These are phyloP conservation scores for Chaetodon trifascialis DNA, from an alignment of 2,113 vertebrate species.

Conservation along the genomic window DNA sequence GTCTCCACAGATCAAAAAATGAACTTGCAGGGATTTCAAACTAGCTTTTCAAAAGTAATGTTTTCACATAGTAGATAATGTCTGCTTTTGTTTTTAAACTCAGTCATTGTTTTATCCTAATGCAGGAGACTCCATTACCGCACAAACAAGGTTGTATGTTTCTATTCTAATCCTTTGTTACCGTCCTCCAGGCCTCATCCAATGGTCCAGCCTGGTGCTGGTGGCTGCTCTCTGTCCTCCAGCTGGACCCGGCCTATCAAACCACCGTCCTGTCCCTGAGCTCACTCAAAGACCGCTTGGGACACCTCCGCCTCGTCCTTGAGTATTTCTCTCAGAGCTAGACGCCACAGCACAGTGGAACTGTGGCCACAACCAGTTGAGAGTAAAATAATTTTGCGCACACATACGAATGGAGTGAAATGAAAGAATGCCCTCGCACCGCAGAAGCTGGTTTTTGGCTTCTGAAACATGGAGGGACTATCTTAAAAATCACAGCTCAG, in stretches of 20 bases:
- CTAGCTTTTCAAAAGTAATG: not conserved
- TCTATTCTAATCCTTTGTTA: not conserved
- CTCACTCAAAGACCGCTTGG: constrained; percentile 86
- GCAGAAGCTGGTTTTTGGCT: not conserved
- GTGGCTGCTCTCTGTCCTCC: constrained; percentile 88
- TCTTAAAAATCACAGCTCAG: constrained; percentile 28
- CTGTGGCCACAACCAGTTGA: not conserved
- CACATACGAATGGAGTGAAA: constrained; percentile 18
- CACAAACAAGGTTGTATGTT: not conserved
- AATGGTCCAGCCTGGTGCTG: constrained; percentile 89
- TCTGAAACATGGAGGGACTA: constrained; percentile 6
- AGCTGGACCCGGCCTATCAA: constrained; percentile 87
- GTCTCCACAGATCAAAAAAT: not conserved
- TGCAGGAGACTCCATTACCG: not conserved
- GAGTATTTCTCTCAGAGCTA: constrained; percentile 87
- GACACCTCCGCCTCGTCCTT: constrained; percentile 87
- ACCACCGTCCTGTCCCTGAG: constrained; percentile 87
- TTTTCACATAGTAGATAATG: not conserved
- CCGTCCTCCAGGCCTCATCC: constrained; percentile 72
- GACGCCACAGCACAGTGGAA: not conserved
- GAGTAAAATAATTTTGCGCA: constrained; percentile 8
- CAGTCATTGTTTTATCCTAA: not conserved
- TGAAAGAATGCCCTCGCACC: constrained; percentile 12
- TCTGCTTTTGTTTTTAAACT: not conserved
- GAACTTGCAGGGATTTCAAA: not conserved